These are phyloP conservation scores for Acanthococcus lagerstroemiae DNA, from an alignment of 2,888 invertebrate species.

Conservation along the genomic window DNA sequence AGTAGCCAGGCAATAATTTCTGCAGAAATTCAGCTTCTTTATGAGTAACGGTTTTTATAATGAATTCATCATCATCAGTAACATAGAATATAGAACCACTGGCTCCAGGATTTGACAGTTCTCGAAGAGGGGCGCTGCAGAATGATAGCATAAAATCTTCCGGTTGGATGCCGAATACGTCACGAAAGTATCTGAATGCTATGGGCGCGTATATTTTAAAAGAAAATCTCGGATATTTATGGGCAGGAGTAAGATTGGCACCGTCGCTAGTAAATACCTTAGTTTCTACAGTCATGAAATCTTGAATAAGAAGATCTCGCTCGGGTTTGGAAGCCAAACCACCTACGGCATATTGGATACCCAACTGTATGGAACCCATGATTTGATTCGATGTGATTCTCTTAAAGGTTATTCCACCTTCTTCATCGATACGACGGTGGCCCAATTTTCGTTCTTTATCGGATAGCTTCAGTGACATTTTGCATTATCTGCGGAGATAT, in stretches of 20 bases:
- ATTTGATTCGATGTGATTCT: constrained; percentile 91
- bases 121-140: constrained; percentile 86
- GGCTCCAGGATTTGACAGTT: constrained; percentile 96
- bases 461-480: constrained; percentile 17
- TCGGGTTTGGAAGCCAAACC: constrained; percentile 95
- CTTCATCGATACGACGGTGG: constrained; percentile 90
- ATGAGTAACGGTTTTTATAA: constrained; percentile 98
- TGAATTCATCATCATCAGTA: constrained; percentile 97
- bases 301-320: constrained; percentile 95
- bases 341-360: constrained; percentile 73
- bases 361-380: constrained; percentile 97
- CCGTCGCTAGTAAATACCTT: constrained; percentile 93
- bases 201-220: constrained; percentile 99
- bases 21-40: constrained; percentile 99
- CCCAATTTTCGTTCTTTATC: constrained; percentile 68
- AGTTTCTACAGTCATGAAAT: constrained; percentile 98
- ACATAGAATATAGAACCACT: constrained; percentile 99
- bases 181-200: constrained; percentile 97
- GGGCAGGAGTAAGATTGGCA: constrained; percentile 95
- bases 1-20: constrained; percentile 93
- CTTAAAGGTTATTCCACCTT: constrained; percentile 96
- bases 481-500: no score
- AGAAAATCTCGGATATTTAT: constrained; percentile 93
- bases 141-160: constrained; percentile 98
- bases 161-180: constrained; percentile 95